These are phyloP conservation scores for Aspiorhynchus laticeps DNA, from an alignment of 2,113 vertebrate genomes.

Conservation along the genomic window DNA sequence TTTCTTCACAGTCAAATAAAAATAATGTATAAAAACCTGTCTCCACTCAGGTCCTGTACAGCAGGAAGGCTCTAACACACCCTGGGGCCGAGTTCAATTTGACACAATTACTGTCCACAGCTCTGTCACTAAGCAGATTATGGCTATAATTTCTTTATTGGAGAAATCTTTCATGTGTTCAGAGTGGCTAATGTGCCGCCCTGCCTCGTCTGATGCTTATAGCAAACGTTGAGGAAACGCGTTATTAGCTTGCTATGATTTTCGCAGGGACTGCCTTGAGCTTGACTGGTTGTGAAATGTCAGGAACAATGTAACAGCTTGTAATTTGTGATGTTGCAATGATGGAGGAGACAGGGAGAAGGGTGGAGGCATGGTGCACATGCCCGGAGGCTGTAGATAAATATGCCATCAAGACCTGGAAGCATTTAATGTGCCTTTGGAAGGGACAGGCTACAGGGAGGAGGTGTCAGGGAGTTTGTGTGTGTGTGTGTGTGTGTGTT, in stretches of 20 bases:
- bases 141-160: slow-evolving; percentile 82
- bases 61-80: slow-evolving; percentile 50
- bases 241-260: slow-evolving; percentile 84
- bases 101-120: slow-evolving; percentile 81
- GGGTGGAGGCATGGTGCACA: neutral
- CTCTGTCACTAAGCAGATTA: slow-evolving; percentile 69
- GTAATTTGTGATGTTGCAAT: slow-evolving; percentile 46
- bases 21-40: neutral
- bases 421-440: slow-evolving; percentile 49
- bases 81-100: slow-evolving; percentile 80
- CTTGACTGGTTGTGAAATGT: slow-evolving; percentile 80
- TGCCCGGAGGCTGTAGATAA: slow-evolving; percentile 32
- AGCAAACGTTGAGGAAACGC: slow-evolving; percentile 77
- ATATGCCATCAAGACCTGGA: slow-evolving; percentile 48
- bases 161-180: slow-evolving; percentile 82
- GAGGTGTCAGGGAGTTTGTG: neutral
- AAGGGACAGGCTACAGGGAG: neutral
- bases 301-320: slow-evolving; percentile 56
- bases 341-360: slow-evolving; percentile 7
- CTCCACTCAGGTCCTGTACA: slow-evolving; percentile 17
- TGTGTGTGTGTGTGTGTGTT: slow-evolving; percentile 5
- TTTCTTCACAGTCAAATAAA: slow-evolving; percentile 1
- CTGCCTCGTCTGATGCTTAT: slow-evolving; percentile 71
- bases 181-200: slow-evolving; percentile 61
- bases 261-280: slow-evolving; percentile 81